phyloP scores from a whole-genome alignment of 2,797 vertebrate genomes.

The Corythornis leucogaster region DNA sequence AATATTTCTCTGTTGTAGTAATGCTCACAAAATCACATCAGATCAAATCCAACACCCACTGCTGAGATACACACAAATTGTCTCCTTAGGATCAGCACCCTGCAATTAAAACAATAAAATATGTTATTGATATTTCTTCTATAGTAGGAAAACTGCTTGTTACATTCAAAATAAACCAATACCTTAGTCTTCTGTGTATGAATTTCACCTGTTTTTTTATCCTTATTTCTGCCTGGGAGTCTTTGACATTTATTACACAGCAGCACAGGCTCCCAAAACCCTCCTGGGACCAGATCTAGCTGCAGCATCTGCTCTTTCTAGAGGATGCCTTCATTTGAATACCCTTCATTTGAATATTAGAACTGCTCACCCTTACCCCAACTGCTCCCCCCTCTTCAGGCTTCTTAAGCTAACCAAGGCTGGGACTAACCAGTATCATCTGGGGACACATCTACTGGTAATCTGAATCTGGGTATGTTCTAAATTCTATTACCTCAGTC shows the following conservation, averaged over 20 bases:
- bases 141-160: background rate
- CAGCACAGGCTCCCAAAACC: background rate
- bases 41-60: slow-evolving; percentile 48
- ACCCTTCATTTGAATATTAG: background rate
- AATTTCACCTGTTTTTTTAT: background rate
- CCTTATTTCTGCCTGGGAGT: background rate
- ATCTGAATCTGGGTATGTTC: background rate
- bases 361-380: background rate
- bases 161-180: slow-evolving; percentile 1
- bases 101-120: slow-evolving; percentile 62
- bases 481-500: background rate
- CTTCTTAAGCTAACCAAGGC: background rate
- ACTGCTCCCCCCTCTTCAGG: background rate
- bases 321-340: background rate
- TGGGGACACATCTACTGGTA: background rate
- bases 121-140: background rate
- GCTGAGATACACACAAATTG: slow-evolving; percentile 8
- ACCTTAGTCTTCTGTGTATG: background rate
- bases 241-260: background rate
- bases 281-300: background rate
- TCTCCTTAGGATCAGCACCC: slow-evolving; percentile 39
- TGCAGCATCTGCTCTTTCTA: background rate
- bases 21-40: slow-evolving; percentile 48
- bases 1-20: slow-evolving; percentile 42
- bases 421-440: background rate